phyloP scores from a whole-genome alignment of 1,140 invertebrate genomes.

The Trichoplusia ni region DNA sequence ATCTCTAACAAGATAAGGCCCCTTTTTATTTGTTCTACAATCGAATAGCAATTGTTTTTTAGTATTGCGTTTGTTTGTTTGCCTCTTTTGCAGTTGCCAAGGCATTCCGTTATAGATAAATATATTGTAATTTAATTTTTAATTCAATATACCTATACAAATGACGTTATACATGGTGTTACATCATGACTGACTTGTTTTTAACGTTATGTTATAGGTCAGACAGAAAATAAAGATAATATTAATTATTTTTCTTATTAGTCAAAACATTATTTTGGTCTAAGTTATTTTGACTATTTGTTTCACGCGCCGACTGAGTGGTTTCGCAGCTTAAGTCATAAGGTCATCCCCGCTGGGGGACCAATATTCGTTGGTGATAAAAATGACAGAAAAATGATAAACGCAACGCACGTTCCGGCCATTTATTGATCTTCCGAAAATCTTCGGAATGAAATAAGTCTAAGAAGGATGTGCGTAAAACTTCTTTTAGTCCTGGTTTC shows the following conservation, averaged over 20 bases:
- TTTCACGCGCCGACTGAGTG: too few relatives aligned
- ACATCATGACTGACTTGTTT: neutral
- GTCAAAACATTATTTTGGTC: neutral
- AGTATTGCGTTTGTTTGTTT: conserved; percentile 38
- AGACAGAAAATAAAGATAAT: neutral
- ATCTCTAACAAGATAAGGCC: conserved; percentile 9
- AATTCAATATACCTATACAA: too few relatives aligned
- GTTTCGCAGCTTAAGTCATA: too few relatives aligned
- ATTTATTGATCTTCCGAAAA: too few relatives aligned
- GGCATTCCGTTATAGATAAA: conserved; percentile 29
- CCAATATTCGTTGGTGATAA: too few relatives aligned
- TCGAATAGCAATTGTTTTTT: conserved; percentile 23
- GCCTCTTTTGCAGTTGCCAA: conserved; percentile 28
- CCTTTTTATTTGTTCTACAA: conserved; percentile 4
- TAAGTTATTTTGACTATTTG: neutral
- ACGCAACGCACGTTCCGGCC: too few relatives aligned
- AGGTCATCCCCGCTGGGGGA: too few relatives aligned
- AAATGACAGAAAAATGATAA: too few relatives aligned
- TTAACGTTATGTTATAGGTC: conserved; percentile 9
- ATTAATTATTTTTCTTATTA: neutral
- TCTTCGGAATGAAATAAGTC: too few relatives aligned
- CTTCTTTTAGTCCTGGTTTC: too few relatives aligned
- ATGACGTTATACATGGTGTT: too few relatives aligned
- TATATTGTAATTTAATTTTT: conserved; percentile 25
- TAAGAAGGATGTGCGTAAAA: too few relatives aligned